Evolutionary conservation across 1,140 invertebrate species (phyloP).

Genomic region (Homalodisca vitripennis): DNA sequence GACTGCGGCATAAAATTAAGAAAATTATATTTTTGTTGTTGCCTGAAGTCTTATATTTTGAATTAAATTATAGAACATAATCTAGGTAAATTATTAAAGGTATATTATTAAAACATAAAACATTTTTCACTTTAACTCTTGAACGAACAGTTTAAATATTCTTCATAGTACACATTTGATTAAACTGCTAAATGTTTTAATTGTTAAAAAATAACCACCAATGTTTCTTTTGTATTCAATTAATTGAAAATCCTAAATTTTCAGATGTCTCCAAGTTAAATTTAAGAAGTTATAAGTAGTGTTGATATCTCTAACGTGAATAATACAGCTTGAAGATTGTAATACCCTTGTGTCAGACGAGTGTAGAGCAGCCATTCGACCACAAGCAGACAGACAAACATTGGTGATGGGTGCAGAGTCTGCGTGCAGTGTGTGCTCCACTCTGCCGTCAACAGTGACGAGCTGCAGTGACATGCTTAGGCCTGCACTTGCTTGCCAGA

Average conservation of each 20-base stretch:
- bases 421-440: not conserved
- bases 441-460: not conserved
- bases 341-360: not conserved
- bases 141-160: too few species aligned
- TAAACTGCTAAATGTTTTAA: not conserved
- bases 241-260: not conserved
- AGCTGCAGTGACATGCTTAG: slow-evolving; percentile 2
- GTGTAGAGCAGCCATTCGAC: not conserved
- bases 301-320: too few species aligned
- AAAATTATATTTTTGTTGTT: too few species aligned
- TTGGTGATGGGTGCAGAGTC: not conserved
- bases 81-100: too few species aligned
- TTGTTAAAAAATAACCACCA: not conserved
- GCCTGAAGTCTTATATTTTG: too few species aligned
- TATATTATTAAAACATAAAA: too few species aligned
- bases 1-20: too few species aligned
- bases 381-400: slow-evolving; percentile 1
- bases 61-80: too few species aligned
- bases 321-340: not conserved
- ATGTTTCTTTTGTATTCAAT: not conserved
- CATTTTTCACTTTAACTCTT: too few species aligned
- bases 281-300: not conserved
- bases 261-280: not conserved
- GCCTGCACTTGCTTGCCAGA: not conserved
- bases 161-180: not conserved